Conservation (phyloP, 2,797 vertebrate species). For the Catostomus latipinnis region DNA sequence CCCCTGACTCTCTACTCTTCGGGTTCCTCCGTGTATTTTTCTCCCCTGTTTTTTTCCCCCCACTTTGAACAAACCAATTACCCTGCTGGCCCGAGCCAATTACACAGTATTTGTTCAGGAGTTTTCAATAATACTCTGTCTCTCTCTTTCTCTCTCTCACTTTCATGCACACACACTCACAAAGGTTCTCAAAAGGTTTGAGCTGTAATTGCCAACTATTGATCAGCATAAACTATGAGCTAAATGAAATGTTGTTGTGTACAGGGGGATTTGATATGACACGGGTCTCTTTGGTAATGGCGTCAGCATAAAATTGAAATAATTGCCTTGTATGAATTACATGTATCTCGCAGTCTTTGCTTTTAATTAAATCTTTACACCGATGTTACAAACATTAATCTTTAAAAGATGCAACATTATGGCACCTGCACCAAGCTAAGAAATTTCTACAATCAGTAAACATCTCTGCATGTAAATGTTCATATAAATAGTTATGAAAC, state of each 20-base stretch:
- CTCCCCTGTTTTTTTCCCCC: background rate
- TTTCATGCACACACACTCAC: too few relatives aligned
- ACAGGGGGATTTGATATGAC: constrained; percentile 47
- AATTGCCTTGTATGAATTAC: constrained; percentile 55
- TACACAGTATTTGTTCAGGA: constrained; percentile 78
- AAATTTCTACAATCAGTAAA: too few relatives aligned
- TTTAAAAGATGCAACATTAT: constrained; percentile 29
- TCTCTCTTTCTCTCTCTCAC: constrained; percentile 24
- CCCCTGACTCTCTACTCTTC: constrained; percentile 47
- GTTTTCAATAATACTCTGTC: constrained; percentile 75
- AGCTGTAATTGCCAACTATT: constrained; percentile 55
- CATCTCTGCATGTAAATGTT: background rate
- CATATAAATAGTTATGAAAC: background rate
- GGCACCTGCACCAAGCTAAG: too few relatives aligned
- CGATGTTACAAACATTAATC: constrained; percentile 25
- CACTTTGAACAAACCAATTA: constrained; percentile 60
- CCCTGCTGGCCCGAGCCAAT: constrained; percentile 65
- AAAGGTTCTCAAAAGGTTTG: constrained; percentile 44
- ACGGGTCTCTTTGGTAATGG: constrained; percentile 51
- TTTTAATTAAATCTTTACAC: constrained; percentile 57
- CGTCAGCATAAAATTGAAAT: constrained; percentile 60
- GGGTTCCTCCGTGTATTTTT: constrained; percentile 33
- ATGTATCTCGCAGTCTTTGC: constrained; percentile 38
- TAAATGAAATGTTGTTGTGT: constrained; percentile 51
- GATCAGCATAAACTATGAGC: constrained; percentile 53